Evolutionary conservation across 2,888 invertebrate species (phyloP).

Genomic region (Dascillus cervinus): DNA sequence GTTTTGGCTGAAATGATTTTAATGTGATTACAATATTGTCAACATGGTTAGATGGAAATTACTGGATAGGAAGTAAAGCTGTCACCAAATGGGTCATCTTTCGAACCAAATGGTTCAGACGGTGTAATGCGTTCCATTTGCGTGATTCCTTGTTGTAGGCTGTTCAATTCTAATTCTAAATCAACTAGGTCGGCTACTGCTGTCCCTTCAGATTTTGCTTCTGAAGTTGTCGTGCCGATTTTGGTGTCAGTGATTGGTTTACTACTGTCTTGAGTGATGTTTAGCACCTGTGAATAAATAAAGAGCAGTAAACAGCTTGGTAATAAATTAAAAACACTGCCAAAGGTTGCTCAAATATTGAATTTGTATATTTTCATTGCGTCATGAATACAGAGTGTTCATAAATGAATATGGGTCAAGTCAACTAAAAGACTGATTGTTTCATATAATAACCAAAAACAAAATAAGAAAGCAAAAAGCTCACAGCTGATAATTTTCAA

Average conservation of each 20-base stretch:
- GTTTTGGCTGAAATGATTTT: conserved; percentile 20
- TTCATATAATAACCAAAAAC: too few species aligned
- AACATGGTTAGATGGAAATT: conserved; percentile 12
- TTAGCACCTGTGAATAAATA: too few species aligned
- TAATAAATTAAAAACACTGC: too few species aligned
- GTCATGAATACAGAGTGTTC: too few species aligned
- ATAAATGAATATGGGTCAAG: too few species aligned
- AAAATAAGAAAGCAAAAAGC: too few species aligned
- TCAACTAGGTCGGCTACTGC: conserved; percentile 82
- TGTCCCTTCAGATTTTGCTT: conserved; percentile 33
- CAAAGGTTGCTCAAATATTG: too few species aligned
- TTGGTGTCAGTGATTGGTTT: conserved; percentile 15
- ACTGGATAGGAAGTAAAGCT: conserved; percentile 56
- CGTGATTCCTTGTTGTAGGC: conserved; percentile 76
- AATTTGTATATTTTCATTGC: too few species aligned
- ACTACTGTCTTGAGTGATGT: conserved; percentile 11
- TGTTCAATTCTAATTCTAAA: conserved; percentile 78
- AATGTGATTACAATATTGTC: not conserved
- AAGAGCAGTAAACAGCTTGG: too few species aligned
- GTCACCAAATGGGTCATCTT: conserved; percentile 67
- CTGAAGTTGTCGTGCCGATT: conserved; percentile 17
- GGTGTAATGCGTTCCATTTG: conserved; percentile 83
- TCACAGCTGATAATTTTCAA: too few species aligned
- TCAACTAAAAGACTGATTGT: too few species aligned
- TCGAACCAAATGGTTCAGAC: conserved; percentile 54